Conservation (phyloP, 2,797 vertebrate species). For the Chelon labrosus region DNA sequence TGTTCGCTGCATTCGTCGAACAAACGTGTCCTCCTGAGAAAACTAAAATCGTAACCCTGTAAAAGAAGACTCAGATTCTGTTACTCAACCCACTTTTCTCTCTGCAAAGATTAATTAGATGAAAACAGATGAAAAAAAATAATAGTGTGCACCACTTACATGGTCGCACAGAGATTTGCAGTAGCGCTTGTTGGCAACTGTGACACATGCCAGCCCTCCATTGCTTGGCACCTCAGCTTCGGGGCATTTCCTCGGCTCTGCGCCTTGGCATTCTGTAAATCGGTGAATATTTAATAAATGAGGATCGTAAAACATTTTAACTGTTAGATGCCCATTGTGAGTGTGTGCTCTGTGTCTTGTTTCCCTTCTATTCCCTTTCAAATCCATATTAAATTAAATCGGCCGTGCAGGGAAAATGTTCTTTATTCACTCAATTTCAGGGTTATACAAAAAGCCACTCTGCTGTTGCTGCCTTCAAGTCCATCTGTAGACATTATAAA, state of each 20-base stretch:
- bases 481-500: not conserved
- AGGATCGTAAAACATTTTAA: not conserved
- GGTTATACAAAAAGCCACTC: not conserved
- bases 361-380: too few species aligned
- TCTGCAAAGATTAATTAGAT: not conserved
- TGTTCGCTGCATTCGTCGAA: slow-evolving; percentile 80
- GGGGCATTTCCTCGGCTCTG: slow-evolving; percentile 51
- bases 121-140: not conserved
- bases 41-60: slow-evolving; percentile 85
- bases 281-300: not conserved
- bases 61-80: not conserved
- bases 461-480: not conserved
- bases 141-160: slow-evolving; percentile 56
- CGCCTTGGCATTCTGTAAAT: slow-evolving; percentile 66
- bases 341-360: not conserved
- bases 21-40: slow-evolving; percentile 76
- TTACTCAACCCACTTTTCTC: not conserved
- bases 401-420: not conserved
- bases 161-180: slow-evolving; percentile 89
- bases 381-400: too few species aligned
- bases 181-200: slow-evolving; percentile 54
- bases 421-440: not conserved
- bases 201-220: slow-evolving; percentile 82
- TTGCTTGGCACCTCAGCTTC: slow-evolving; percentile 68
- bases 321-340: not conserved